Conservation (phyloP, 2,113 vertebrate species). For the Gallinago media region DNA sequence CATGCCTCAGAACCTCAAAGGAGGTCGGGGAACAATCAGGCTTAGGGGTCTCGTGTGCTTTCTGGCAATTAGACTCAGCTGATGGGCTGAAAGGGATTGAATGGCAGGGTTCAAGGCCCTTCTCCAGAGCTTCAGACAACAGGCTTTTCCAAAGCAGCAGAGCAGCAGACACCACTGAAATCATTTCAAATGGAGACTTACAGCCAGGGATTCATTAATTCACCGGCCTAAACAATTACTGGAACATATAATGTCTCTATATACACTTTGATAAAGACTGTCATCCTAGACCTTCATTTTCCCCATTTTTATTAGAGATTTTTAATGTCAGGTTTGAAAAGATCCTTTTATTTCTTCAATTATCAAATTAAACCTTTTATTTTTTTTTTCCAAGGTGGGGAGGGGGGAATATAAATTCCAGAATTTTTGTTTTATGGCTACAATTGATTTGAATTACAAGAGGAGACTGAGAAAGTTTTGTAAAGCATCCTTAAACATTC, state of each 20-base stretch:
- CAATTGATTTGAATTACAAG: conserved; percentile 64
- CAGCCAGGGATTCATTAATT: conserved; percentile 87
- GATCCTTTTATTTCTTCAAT: conserved; percentile 75
- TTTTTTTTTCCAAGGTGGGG: not conserved
- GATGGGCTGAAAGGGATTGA: conserved; percentile 99
- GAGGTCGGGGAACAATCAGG: conserved; percentile 98
- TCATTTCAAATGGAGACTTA: conserved; percentile 96
- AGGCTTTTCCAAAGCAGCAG: conserved; percentile 90
- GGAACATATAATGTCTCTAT: conserved; percentile 87
- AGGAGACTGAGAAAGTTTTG: conserved; percentile 59
- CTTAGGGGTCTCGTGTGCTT: conserved; percentile 96
- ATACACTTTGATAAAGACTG: conserved; percentile 85
- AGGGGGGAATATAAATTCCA: conserved; percentile 31
- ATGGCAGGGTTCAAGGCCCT: conserved; percentile 99
- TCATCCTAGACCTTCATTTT: conserved; percentile 81
- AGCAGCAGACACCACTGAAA: conserved; percentile 91
- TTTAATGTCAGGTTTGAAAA: conserved; percentile 76
- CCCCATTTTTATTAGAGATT: conserved; percentile 78
- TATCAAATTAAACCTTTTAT: conserved; percentile 73
- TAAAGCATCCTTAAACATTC: conserved; percentile 42
- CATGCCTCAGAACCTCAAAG: conserved; percentile 99
- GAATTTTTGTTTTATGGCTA: conserved; percentile 72
- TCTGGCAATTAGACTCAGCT: conserved; percentile 99
- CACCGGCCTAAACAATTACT: conserved; percentile 87
- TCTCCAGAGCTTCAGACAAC: conserved; percentile 96